Evolutionary conservation across 2,888 invertebrate species (phyloP).

Genomic region (Lydus trimaculatus): DNA sequence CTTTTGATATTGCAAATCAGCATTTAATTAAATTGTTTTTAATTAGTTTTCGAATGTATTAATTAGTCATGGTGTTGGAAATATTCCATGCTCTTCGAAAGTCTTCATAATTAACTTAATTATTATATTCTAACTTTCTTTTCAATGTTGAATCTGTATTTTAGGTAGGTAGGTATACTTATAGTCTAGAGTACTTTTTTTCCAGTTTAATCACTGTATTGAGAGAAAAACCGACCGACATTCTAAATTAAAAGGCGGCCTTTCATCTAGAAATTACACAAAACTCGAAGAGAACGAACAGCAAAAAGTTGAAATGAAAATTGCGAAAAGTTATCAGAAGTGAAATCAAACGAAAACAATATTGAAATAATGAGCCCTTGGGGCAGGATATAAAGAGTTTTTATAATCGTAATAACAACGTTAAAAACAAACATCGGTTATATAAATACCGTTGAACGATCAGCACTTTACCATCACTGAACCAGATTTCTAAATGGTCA

Average conservation of each 20-base stretch:
- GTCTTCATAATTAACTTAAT: background rate
- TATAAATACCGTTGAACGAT: slow-evolving; percentile 48
- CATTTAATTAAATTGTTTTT: slow-evolving; percentile 40
- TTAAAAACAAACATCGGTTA: slow-evolving; percentile 42
- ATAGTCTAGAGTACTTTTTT: background rate
- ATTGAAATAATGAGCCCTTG: slow-evolving; percentile 43
- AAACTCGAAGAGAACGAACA: background rate
- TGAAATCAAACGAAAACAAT: slow-evolving; percentile 38
- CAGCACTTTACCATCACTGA: slow-evolving; percentile 41
- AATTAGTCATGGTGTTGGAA: slow-evolving; percentile 29
- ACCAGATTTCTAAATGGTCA: slow-evolving; percentile 37
- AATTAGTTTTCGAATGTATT: slow-evolving; percentile 37
- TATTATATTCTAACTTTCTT: background rate
- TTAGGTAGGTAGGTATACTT: background rate
- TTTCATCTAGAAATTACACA: slow-evolving; percentile 2
- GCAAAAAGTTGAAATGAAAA: slow-evolving; percentile 22
- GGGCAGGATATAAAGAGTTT: slow-evolving; percentile 42
- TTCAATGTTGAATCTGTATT: background rate
- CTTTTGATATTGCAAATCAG: slow-evolving; percentile 32
- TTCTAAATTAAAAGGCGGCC: slow-evolving; percentile 1
- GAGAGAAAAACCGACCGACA: background rate
- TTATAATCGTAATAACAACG: slow-evolving; percentile 47
- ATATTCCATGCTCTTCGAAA: background rate
- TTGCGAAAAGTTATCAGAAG: slow-evolving; percentile 30
- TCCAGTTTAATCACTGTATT: background rate